A percentile compares a stretch with the other conserved stretches of the same genome.
Conservation (phyloP, 1,140 invertebrate species). For the Drosophila leontia region DNA sequence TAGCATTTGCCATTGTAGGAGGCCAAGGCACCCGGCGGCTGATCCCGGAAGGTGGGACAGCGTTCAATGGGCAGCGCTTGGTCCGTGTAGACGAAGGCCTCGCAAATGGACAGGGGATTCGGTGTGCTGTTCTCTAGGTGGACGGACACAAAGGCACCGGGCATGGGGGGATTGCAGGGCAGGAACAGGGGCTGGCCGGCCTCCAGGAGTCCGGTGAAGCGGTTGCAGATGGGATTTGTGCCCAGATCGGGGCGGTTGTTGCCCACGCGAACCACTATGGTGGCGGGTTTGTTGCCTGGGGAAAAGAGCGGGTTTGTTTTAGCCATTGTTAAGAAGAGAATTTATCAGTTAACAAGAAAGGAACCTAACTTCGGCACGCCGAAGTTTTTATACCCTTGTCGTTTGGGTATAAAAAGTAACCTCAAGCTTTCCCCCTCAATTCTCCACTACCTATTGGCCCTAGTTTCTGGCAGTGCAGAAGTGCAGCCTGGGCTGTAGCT, state of each 20-base stretch:
- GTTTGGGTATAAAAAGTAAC: neutral
- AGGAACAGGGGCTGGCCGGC: conserved; percentile 96
- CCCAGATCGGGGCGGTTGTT: conserved; percentile 97
- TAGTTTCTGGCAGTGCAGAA: conserved; percentile 1
- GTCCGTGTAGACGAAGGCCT: conserved; percentile 97
- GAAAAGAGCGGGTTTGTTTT: neutral
- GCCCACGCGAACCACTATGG: conserved; percentile 95
- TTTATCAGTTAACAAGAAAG: too few relatives aligned
- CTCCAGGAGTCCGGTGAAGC: conserved; percentile 93
- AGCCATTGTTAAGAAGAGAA: too few relatives aligned
- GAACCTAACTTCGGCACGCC: too few relatives aligned
- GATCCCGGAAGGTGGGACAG: conserved; percentile 96
- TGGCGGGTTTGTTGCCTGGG: conserved; percentile 90
- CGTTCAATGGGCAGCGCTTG: conserved; percentile 96
- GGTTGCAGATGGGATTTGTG: conserved; percentile 96
- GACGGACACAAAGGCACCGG: conserved; percentile 96
- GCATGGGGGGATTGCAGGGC: conserved; percentile 97
- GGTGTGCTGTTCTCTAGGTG: conserved; percentile 91
- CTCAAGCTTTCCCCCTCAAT: neutral
- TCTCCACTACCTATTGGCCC: neutral
- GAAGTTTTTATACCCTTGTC: too few relatives aligned
- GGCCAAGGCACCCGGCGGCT: conserved; percentile 95
- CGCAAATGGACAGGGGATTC: conserved; percentile 94
- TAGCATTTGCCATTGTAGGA: conserved; percentile 99
- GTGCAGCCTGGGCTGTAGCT: neutral